A percentile compares a stretch with the other conserved stretches of the same genome.
Evolutionary conservation across 2,888 invertebrate genomes (phyloP).

Genomic region (Zygogramma bicolorata): DNA sequence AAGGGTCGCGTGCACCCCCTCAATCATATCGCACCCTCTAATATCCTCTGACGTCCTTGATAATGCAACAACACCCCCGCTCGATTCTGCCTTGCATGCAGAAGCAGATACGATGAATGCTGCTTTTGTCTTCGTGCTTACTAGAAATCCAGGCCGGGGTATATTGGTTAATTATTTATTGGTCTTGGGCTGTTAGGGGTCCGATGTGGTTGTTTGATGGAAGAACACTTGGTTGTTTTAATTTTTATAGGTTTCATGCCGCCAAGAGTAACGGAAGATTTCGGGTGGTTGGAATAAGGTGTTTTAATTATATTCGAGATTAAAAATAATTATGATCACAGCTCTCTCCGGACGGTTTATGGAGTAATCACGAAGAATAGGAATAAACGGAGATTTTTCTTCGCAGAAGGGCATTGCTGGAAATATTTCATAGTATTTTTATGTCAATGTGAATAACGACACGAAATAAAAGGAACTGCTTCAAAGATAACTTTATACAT

Average conservation of each 20-base stretch:
- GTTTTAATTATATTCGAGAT: no score
- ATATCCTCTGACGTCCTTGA: slow-evolving; percentile 67
- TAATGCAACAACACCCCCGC: slow-evolving; percentile 65
- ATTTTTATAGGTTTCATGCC: background rate
- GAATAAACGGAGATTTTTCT: no score
- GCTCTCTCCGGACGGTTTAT: no score
- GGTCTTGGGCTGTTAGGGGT: slow-evolving; percentile 24
- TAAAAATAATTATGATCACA: no score
- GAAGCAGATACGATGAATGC: slow-evolving; percentile 36
- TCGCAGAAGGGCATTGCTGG: no score
- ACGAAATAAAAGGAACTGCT: no score
- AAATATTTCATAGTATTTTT: no score
- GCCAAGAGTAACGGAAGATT: background rate
- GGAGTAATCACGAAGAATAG: no score
- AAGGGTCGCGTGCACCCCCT: slow-evolving; percentile 58
- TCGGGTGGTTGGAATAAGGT: background rate
- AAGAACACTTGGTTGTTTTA: slow-evolving; percentile 8
- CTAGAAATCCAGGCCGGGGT: slow-evolving; percentile 26
- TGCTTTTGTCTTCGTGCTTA: slow-evolving; percentile 33
- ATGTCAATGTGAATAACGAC: no score
- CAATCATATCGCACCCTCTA: slow-evolving; percentile 68
- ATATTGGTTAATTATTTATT: slow-evolving; percentile 37
- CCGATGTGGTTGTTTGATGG: slow-evolving; percentile 15
- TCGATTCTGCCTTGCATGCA: slow-evolving; percentile 44
- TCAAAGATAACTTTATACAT: no score